A percentile compares a stretch with the other conserved stretches of the same genome.
These are phyloP conservation scores for Marmota monax DNA, from an alignment of 2,113 vertebrate genomes.

Conservation along the genomic window DNA sequence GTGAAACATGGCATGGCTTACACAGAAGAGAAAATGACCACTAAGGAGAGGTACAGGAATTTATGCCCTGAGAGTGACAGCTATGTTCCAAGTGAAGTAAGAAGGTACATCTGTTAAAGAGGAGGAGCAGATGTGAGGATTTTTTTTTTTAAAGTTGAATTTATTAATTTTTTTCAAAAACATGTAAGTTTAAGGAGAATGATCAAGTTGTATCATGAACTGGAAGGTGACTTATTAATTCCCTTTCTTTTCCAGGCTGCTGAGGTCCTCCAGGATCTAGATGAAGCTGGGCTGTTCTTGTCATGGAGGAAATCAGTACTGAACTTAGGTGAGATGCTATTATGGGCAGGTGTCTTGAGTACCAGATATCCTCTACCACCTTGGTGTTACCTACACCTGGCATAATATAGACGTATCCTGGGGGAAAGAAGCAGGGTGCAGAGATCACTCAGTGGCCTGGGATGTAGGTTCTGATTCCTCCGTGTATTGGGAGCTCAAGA, in stretches of 20 bases:
- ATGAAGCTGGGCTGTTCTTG: too few relatives aligned
- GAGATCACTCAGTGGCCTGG: neutral
- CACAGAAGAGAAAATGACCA: neutral
- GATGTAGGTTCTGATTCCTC: neutral
- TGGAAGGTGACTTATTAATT: too few relatives aligned
- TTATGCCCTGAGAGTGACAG: too few relatives aligned
- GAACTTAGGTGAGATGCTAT: too few relatives aligned
- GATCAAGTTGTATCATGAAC: too few relatives aligned
- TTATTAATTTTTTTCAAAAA: too few relatives aligned
- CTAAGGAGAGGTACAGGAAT: neutral
- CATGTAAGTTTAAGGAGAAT: too few relatives aligned
- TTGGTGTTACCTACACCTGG: neutral
- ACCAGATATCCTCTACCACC: neutral
- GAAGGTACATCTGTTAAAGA: neutral
- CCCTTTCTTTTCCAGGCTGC: too few relatives aligned
- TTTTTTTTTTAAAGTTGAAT: neutral
- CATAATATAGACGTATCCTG: neutral
- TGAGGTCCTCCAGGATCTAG: too few relatives aligned
- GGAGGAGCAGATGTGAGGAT: neutral
- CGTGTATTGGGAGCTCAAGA: neutral
- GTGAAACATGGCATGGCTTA: neutral
- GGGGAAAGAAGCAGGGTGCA: neutral
- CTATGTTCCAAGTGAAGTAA: neutral
- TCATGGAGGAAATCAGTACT: too few relatives aligned
- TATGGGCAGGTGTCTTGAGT: neutral